Conservation (phyloP, 2,797 vertebrate species). For the Lophius americanus region DNA sequence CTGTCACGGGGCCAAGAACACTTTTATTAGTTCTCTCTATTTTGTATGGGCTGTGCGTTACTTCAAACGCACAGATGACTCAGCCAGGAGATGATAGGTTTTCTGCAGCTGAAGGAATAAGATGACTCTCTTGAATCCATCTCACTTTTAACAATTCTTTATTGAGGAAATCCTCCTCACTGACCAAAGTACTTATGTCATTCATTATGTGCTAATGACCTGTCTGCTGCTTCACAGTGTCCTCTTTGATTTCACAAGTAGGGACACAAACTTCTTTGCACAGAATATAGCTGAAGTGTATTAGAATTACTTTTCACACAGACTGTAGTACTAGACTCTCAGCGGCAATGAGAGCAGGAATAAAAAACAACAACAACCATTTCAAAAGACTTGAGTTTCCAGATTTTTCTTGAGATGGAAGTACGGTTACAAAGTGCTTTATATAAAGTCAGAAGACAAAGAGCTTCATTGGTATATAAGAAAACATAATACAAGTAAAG, state of each 20-base stretch:
- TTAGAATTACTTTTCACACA: slow-evolving; percentile 1
- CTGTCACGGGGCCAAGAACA: slow-evolving; percentile 45
- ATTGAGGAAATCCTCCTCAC: slow-evolving; percentile 67
- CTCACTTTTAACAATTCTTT: slow-evolving; percentile 61
- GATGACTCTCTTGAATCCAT: slow-evolving; percentile 53
- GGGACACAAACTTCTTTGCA: slow-evolving; percentile 51
- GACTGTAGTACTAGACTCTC: too few species aligned
- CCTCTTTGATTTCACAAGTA: slow-evolving; percentile 58
- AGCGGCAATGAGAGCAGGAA: slow-evolving; percentile 12
- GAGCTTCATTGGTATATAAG: too few species aligned
- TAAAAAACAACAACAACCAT: slow-evolving; percentile 13
- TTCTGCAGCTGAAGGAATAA: slow-evolving; percentile 54
- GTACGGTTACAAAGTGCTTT: too few species aligned
- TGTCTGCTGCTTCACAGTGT: slow-evolving; percentile 54
- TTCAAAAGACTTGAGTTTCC: too few species aligned
- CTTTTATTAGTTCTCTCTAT: slow-evolving; percentile 67
- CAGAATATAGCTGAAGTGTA: slow-evolving; percentile 40
- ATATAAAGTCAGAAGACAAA: too few species aligned
- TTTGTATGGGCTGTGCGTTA: slow-evolving; percentile 59
- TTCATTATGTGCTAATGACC: slow-evolving; percentile 72
- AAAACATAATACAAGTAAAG: too few species aligned
- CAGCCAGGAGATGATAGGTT: slow-evolving; percentile 73
- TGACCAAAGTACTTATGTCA: slow-evolving; percentile 62
- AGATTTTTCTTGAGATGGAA: too few species aligned
- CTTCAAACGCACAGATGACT: slow-evolving; percentile 72